phyloP scores from a whole-genome alignment of 2,797 vertebrate species.

The Phoeniculus purpureus region DNA sequence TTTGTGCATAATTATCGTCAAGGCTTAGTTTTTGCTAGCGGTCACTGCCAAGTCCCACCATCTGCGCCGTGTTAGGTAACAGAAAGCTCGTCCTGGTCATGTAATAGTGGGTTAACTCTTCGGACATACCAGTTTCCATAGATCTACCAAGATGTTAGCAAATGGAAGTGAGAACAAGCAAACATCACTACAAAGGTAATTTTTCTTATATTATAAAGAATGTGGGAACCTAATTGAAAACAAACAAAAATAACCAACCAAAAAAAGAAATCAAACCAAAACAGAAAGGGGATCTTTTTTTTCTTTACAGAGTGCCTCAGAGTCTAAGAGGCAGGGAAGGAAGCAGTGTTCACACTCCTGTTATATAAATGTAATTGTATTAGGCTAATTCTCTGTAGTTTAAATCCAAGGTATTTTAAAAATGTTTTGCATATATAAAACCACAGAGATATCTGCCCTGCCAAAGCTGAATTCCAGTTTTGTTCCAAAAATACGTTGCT shows the following conservation, averaged over 20 bases:
- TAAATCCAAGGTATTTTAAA: neutral
- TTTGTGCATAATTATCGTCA: neutral
- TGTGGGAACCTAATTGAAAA: neutral
- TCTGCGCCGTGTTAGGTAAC: slow-evolving; percentile 8
- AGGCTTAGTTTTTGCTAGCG: neutral
- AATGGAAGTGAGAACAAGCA: slow-evolving; percentile 9
- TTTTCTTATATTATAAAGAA: slow-evolving; percentile 9
- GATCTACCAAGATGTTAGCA: neutral
- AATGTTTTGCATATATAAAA: neutral
- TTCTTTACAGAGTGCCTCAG: neutral
- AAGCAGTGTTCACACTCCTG: neutral
- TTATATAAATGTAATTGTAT: neutral
- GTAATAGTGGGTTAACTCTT: neutral
- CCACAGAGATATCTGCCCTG: neutral
- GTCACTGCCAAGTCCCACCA: neutral
- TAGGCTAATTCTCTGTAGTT: neutral
- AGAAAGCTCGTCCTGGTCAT: neutral
- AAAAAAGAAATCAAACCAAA: neutral
- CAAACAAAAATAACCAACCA: neutral
- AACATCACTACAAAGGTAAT: neutral
- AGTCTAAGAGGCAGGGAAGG: neutral
- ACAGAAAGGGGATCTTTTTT: neutral
- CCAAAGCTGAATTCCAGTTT: slow-evolving; percentile 2
- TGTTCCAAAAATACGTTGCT: slow-evolving; percentile 34
- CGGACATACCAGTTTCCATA: neutral